Conservation (phyloP, 2,888 invertebrate species). For the Pseudanteris insignis region DNA sequence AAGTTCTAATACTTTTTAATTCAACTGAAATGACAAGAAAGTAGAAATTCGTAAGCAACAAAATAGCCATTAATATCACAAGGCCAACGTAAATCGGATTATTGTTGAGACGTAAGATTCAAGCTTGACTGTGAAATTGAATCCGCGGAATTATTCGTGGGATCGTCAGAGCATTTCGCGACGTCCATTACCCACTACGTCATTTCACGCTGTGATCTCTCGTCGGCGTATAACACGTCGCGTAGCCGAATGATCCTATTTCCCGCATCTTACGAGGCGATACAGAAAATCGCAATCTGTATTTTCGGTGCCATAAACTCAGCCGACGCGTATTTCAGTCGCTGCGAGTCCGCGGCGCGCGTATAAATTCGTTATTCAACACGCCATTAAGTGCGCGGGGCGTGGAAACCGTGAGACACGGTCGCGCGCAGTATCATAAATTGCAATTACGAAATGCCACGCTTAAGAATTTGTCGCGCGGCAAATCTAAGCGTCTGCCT, state of each 20-base stretch:
- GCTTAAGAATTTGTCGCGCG: slow-evolving; percentile 65
- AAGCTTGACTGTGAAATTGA: slow-evolving; percentile 34
- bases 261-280: slow-evolving; percentile 43
- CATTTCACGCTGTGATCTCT: slow-evolving; percentile 45
- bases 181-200: slow-evolving; percentile 43
- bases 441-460: slow-evolving; percentile 65
- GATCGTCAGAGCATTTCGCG: slow-evolving; percentile 17
- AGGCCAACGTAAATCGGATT: slow-evolving; percentile 16
- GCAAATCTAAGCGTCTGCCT: slow-evolving; percentile 55
- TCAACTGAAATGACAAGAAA: too few species aligned
- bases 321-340: slow-evolving; percentile 55
- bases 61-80: too few species aligned
- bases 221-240: slow-evolving; percentile 35
- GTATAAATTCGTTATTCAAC: slow-evolving; percentile 66
- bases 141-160: slow-evolving; percentile 39
- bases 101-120: slow-evolving; percentile 31
- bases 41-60: too few species aligned
- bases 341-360: slow-evolving; percentile 49
- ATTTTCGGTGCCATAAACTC: slow-evolving; percentile 61
- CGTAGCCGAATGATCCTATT: slow-evolving; percentile 41
- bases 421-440: slow-evolving; percentile 55
- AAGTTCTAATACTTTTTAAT: too few species aligned
- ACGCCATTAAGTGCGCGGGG: slow-evolving; percentile 63
- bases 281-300: slow-evolving; percentile 53
- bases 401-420: slow-evolving; percentile 50